These are phyloP conservation scores for Neoascia interrupta DNA, from an alignment of 2,888 invertebrate species.

Conservation along the genomic window DNA sequence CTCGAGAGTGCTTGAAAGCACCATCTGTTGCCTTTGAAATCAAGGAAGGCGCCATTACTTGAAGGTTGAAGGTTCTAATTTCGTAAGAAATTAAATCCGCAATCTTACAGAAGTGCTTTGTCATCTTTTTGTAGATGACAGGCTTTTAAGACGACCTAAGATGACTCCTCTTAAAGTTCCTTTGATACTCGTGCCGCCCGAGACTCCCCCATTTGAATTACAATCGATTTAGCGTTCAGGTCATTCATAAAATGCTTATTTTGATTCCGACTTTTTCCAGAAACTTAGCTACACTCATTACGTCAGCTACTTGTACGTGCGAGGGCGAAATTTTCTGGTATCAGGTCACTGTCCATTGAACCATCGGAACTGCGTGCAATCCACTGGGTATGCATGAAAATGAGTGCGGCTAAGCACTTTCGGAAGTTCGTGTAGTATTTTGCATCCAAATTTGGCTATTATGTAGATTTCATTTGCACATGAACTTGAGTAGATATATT, in stretches of 20 bases:
- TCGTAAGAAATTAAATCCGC: too few relatives aligned
- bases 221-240: slow-evolving; percentile 25
- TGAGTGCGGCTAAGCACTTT: slow-evolving; percentile 3
- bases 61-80: too few relatives aligned
- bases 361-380: slow-evolving; percentile 9
- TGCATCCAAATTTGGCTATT: slow-evolving; percentile 39
- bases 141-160: too few relatives aligned
- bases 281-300: slow-evolving; percentile 4
- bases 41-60: too few relatives aligned
- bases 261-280: slow-evolving; percentile 3
- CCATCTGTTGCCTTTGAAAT: too few relatives aligned
- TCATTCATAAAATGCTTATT: slow-evolving; percentile 9
- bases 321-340: slow-evolving; percentile 30
- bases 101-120: too few relatives aligned
- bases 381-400: slow-evolving; percentile 7
- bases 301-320: slow-evolving; percentile 14
- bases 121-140: too few relatives aligned
- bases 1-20: background rate
- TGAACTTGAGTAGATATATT: slow-evolving; percentile 34
- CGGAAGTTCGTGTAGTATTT: slow-evolving; percentile 16
- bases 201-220: too few relatives aligned
- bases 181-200: too few relatives aligned
- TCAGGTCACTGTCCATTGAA: slow-evolving; percentile 39
- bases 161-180: too few relatives aligned
- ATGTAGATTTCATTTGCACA: slow-evolving; percentile 27